phyloP scores from a whole-genome alignment of 2,113 vertebrate species.

The Aegithalos caudatus region DNA sequence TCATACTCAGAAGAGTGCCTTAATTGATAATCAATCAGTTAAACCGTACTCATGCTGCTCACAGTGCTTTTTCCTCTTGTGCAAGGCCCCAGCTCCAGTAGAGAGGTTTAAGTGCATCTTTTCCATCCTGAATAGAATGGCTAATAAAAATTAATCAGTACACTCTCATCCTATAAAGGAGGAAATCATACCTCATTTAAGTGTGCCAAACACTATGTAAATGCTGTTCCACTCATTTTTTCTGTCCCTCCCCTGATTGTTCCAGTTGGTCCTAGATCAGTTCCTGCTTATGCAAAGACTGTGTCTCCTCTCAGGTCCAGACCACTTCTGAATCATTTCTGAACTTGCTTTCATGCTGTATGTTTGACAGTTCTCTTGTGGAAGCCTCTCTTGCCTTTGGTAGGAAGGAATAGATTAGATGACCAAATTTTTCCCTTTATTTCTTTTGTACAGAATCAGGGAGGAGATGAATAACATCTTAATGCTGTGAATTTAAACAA shows the following conservation, averaged over 20 bases:
- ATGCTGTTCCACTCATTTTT: neutral
- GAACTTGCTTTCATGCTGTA: neutral
- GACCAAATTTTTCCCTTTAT: neutral
- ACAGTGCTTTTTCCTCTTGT: neutral
- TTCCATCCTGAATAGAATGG: neutral
- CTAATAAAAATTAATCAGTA: neutral
- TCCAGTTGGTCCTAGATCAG: neutral
- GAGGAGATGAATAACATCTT: neutral
- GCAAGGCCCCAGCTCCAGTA: neutral
- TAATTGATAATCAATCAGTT: slow-evolving; percentile 37
- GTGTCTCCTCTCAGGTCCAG: neutral
- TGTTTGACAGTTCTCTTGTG: neutral
- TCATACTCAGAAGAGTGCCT: slow-evolving; percentile 1
- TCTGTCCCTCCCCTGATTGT: neutral
- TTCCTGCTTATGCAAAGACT: neutral
- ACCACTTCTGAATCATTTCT: neutral
- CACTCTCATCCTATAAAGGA: neutral
- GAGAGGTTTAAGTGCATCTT: neutral
- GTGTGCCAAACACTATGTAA: neutral
- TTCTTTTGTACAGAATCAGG: neutral
- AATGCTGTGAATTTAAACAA: neutral
- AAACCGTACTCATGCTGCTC: neutral
- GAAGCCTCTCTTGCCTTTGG: neutral
- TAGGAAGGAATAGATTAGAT: neutral
- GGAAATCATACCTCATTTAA: neutral